phyloP scores from a whole-genome alignment of 2,797 vertebrate genomes.

The Centropyge bicolor region DNA sequence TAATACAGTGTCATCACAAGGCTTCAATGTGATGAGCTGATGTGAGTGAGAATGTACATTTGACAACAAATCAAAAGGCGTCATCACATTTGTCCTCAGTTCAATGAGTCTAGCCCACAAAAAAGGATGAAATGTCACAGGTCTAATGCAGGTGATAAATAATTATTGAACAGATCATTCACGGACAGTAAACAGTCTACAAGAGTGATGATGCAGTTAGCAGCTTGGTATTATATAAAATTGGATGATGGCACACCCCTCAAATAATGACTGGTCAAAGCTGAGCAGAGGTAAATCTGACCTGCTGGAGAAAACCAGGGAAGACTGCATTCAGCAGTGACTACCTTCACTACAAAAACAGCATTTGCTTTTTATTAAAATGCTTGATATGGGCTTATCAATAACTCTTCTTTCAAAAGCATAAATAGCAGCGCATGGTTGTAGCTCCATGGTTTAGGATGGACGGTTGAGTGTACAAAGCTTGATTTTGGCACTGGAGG shows the following conservation, averaged over 20 bases:
- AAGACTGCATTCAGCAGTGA: background rate
- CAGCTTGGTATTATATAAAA: background rate
- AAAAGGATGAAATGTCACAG: background rate
- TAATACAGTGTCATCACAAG: background rate
- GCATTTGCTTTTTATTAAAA: background rate
- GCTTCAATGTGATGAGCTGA: background rate
- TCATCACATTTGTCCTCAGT: background rate
- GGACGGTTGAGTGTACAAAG: background rate
- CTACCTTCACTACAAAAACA: background rate
- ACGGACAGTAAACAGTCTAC: background rate
- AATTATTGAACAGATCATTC: background rate
- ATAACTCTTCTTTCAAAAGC: background rate
- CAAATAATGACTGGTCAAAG: background rate
- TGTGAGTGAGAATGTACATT: background rate
- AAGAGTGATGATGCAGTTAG: background rate
- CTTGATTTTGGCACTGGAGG: no score
- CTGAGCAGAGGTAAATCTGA: background rate
- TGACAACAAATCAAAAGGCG: background rate
- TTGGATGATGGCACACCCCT: background rate
- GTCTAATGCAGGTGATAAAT: constrained; percentile 8
- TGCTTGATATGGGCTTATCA: no score
- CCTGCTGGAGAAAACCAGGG: background rate
- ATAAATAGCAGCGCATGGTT: background rate
- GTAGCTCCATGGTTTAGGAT: background rate
- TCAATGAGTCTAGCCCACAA: background rate